Base-by-base conservation (phyloP, 64 coral and sea anemone species). In the Astreopora myriophthalma region DNA sequence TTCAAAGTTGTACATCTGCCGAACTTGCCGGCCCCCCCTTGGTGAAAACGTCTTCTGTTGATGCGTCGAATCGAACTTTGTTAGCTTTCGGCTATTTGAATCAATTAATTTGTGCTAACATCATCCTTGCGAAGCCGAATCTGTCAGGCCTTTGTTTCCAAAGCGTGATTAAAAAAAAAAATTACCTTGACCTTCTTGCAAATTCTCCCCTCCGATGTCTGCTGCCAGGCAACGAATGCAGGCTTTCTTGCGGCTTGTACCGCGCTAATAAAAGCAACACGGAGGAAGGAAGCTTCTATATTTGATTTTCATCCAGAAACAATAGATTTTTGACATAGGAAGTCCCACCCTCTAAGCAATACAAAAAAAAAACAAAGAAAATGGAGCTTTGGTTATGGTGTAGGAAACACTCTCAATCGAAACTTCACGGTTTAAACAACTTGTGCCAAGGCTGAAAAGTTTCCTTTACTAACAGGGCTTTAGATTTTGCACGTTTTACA, bases 1-100 rank as follows among this genome's bases (percentile, higher is more conserved):
- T 63, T 34, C 11, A 83, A 83, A 83, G 19, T 64, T 83, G 55
- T 63, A 63, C 79, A 83, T 35, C 55, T 83, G 79, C 8, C 51
- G 12, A 16, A 13, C 3, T 55, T 16, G 10, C 51, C 17, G 16
- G 8, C 1, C 25, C 12, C 9, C 29, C 46, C 8, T 1, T 40
- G 1, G 28, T 8, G 48, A 33, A 80, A 34, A n/a, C 0, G 2
- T 39, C 9, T 24, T 14, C 8, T 38, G 57, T 2, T 33, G 55
- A 16, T 63, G 52, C 52, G 55, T 16, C 13, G 19, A 14, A 46
- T 28, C 5, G 0, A 23, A 24, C 7, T 66, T n/a, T n/a, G n/a
- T n/a, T n/a, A 55, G 51, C 51, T 64, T 22, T 80, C 20, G 52
- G 6, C 11, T 65, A 66, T 42, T 83, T 83, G 7, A 28, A 13